phyloP scores from a whole-genome alignment of 2,113 vertebrate species.

The Nasalis larvatus region DNA sequence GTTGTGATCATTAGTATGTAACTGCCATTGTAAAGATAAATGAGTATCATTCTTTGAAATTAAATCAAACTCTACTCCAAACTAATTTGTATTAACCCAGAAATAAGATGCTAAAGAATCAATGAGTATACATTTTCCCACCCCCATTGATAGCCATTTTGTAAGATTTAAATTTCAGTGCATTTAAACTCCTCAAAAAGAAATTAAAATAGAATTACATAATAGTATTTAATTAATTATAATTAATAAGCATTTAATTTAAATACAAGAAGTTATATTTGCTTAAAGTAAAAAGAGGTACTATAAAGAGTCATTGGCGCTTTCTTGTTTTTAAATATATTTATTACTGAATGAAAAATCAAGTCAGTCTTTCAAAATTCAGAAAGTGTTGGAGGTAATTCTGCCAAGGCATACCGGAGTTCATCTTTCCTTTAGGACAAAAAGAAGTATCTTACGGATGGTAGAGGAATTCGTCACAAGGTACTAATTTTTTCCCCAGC shows the following conservation, averaged over 20 bases:
- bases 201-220: constrained; percentile 5
- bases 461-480: background rate
- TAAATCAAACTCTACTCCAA: constrained; percentile 47
- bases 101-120: background rate
- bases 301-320: background rate
- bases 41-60: constrained; percentile 12
- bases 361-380: constrained; percentile 77
- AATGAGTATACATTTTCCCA: background rate
- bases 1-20: constrained; percentile 33
- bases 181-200: background rate
- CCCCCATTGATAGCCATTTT: background rate
- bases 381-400: constrained; percentile 67
- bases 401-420: constrained; percentile 38
- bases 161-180: background rate
- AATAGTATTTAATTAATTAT: background rate
- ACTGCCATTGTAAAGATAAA: constrained; percentile 49
- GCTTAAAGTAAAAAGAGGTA: background rate
- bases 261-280: background rate
- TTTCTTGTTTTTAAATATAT: background rate
- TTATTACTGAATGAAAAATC: constrained; percentile 62
- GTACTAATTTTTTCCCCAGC: background rate
- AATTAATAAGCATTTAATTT: constrained; percentile 9
- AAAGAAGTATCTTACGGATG: background rate
- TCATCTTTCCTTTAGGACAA: background rate
- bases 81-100: constrained; percentile 33